Evolutionary conservation across 2,113 vertebrate genomes (phyloP).

Genomic region (Panthera leo): DNA sequence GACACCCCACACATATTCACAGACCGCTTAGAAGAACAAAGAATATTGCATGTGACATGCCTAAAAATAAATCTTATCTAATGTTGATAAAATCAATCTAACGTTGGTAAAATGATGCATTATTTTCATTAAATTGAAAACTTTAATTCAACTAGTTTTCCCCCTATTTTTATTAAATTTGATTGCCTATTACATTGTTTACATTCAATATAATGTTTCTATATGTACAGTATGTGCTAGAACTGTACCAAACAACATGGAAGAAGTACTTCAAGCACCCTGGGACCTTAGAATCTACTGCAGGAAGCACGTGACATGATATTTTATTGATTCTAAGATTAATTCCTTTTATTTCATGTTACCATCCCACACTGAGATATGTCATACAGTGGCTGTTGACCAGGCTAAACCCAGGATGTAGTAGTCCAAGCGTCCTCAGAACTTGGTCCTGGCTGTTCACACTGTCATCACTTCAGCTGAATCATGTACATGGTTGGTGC

Average conservation of each 20-base stretch:
- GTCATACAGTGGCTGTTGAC: background rate
- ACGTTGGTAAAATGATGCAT: background rate
- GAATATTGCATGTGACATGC: background rate
- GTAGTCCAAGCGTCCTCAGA: background rate
- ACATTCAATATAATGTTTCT: background rate
- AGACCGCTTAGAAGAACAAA: background rate
- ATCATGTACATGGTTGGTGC: background rate
- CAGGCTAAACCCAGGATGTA: background rate
- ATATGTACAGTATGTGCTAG: background rate
- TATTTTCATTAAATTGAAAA: too few relatives aligned
- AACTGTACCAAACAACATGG: background rate
- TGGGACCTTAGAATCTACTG: background rate
- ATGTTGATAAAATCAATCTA: background rate
- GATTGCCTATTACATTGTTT: background rate
- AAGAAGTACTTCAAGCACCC: background rate
- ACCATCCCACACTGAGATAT: background rate
- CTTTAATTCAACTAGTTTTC: background rate
- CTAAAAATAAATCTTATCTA: background rate
- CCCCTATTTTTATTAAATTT: background rate
- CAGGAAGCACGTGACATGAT: background rate
- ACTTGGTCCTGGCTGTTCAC: background rate
- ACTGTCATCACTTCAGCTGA: background rate
- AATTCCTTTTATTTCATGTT: background rate
- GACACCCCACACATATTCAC: background rate
- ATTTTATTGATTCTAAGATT: background rate